Evolutionary conservation across 2,797 vertebrate genomes (phyloP).

Genomic region (Enteromius trimaculatus): DNA sequence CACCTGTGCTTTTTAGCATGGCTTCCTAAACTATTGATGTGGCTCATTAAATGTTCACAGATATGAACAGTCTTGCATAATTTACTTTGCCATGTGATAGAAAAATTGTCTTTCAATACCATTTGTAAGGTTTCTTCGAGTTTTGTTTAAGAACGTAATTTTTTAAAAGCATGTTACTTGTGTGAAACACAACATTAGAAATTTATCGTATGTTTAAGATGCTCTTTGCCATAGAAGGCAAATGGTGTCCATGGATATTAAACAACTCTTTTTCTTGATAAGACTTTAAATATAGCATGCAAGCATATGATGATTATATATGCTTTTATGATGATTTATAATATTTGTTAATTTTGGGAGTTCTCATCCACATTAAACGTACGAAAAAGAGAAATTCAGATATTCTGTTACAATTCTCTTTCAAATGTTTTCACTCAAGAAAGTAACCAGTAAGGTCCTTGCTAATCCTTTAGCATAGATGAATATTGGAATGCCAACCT

Average conservation of each 20-base stretch:
- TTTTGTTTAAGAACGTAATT: background rate
- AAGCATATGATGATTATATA: background rate
- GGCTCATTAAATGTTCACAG: slow-evolving; percentile 5
- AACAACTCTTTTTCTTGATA: background rate
- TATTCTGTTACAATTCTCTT: background rate
- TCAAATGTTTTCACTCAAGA: background rate
- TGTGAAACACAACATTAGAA: background rate
- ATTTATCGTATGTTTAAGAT: background rate
- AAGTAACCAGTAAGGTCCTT: no score
- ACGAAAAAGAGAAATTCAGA: background rate
- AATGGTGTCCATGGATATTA: background rate
- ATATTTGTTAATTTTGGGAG: background rate
- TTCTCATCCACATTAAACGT: background rate
- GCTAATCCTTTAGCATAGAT: background rate
- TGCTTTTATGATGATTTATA: background rate
- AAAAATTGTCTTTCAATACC: background rate
- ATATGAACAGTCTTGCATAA: slow-evolving; percentile 1
- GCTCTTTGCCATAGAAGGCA: background rate
- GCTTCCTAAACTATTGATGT: slow-evolving; percentile 28
- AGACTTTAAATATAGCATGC: background rate
- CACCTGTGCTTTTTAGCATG: slow-evolving; percentile 25
- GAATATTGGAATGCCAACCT: background rate
- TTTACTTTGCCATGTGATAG: background rate
- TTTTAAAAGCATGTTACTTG: background rate
- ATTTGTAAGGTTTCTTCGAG: background rate